Base-by-base conservation (phyloP, 2,113 vertebrate genomes). In the Elanoides forficatus region DNA sequence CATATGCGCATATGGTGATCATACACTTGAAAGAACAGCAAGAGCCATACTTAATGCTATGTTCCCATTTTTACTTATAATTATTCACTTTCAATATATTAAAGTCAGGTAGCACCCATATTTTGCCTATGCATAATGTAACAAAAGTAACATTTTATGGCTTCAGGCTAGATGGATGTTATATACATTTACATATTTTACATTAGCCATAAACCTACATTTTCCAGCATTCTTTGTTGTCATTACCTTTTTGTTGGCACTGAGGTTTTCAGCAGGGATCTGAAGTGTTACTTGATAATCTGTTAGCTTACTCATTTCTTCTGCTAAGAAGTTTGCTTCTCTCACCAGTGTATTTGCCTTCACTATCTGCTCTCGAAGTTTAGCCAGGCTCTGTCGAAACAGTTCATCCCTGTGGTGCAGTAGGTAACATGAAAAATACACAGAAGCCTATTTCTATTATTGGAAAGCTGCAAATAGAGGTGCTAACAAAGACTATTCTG, bases 211-310 rank as follows among this genome's bases (percentile, higher is more conserved):
- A 65, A 91, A 87, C 11, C 22, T 18, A n/a, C 6, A 2, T 81
- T 87, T 76, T 81, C 32, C 52, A 80, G 13, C 43, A 38, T n/a
- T 74, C 9, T 76, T 48, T 78, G 42, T 34, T 72, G 50, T 48
- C 72, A 96, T 98, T 96, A 99, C 99, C 99, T 99, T 99, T 91
- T 98, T 99, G 94, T 99, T 99, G 93, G 99, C 99, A 81, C 99
- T 99, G 97, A 99, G 99, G 97, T 99, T 99, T 90, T 99, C 98
- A 32, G 99, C 99, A 36, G 99, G 99, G 91, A 99, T 99, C 98
- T 99, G 99, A 91, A 99, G 99, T 8, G 99, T 99, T 97, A 99
- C 99, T 97, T 99, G 99, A 97, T 99, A 99, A 98, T 99, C 99
- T 0, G 99, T 99, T 92, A 98, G 98, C 34, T 99, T 99, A 88